A percentile compares a stretch with the other conserved stretches of the same genome.
Conservation (phyloP, 2,797 vertebrate species). For the Gymnocypris eckloni region DNA sequence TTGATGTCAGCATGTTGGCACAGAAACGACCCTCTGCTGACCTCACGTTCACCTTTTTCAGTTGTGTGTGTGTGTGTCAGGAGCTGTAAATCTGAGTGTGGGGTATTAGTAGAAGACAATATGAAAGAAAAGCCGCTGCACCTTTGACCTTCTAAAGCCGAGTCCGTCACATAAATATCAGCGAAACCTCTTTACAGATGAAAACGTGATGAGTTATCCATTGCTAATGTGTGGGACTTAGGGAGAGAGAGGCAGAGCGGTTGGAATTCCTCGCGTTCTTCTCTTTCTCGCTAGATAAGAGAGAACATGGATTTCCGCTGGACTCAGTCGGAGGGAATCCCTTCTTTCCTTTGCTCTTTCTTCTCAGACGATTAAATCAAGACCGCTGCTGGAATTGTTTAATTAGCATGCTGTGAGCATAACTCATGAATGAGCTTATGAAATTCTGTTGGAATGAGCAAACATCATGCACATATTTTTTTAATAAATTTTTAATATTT, state of each 20-base stretch:
- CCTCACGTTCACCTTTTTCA: neutral
- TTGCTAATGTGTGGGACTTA: slow-evolving; percentile 21
- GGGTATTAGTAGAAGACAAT: neutral
- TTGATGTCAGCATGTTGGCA: slow-evolving; percentile 36
- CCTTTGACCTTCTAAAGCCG: slow-evolving; percentile 9
- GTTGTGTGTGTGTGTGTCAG: slow-evolving; percentile 12
- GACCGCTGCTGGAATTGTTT: neutral
- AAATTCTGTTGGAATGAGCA: neutral
- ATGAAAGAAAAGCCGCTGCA: neutral
- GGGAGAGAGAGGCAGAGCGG: slow-evolving; percentile 13
- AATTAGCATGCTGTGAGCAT: neutral
- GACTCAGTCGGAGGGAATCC: slow-evolving; percentile 22
- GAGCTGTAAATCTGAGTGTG: slow-evolving; percentile 35
- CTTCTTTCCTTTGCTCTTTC: slow-evolving; percentile 7
- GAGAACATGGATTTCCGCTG: slow-evolving; percentile 22
- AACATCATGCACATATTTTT: neutral
- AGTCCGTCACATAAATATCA: neutral
- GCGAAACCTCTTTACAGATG: neutral
- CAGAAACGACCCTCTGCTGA: neutral
- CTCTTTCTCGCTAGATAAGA: slow-evolving; percentile 29
- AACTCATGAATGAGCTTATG: neutral
- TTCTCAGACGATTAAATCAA: neutral
- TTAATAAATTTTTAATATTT: neutral
- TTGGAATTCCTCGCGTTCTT: slow-evolving; percentile 28
- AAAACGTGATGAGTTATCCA: slow-evolving; percentile 3